phyloP scores from a whole-genome alignment of 2,797 vertebrate species.

The Falco cherrug region DNA sequence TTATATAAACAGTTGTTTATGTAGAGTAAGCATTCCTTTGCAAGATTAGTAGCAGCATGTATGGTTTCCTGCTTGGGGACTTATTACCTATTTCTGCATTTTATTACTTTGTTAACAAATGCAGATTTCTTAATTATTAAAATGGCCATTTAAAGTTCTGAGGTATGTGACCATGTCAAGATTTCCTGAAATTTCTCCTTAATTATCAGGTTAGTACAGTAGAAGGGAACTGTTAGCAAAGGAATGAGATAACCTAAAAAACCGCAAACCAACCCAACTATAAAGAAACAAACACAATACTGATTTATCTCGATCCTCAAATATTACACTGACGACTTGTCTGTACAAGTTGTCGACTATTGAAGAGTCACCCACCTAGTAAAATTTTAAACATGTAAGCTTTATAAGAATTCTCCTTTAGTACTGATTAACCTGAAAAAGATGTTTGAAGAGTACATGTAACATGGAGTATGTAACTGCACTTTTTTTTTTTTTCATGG shows the following conservation, averaged over 20 bases:
- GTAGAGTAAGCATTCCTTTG: not conserved
- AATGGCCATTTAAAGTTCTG: not conserved
- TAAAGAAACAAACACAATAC: not conserved
- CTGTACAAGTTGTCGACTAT: not conserved
- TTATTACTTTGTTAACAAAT: not conserved
- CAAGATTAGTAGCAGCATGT: not conserved
- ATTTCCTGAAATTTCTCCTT: not conserved
- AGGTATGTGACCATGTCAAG: not conserved
- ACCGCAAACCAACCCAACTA: fast-evolving
- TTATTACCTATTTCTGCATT: not conserved
- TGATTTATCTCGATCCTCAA: not conserved
- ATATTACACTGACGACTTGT: not conserved
- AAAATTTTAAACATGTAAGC: not conserved
- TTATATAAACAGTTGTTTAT: not conserved
- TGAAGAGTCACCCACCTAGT: not conserved
- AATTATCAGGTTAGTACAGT: not conserved
- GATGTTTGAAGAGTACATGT: not conserved
- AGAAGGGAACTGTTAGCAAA: not conserved
- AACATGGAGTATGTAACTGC: not conserved
- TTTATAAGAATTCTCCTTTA: not conserved
- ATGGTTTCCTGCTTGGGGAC: not conserved
- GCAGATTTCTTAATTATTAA: not conserved
- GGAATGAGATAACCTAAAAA: not conserved
- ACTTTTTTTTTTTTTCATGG: not conserved
- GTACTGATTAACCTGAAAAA: not conserved